Evolutionary conservation across 2,797 vertebrate genomes (phyloP), one percentile per base, ranked within the genome.

Genomic region (Sphenodon punctatus): DNA sequence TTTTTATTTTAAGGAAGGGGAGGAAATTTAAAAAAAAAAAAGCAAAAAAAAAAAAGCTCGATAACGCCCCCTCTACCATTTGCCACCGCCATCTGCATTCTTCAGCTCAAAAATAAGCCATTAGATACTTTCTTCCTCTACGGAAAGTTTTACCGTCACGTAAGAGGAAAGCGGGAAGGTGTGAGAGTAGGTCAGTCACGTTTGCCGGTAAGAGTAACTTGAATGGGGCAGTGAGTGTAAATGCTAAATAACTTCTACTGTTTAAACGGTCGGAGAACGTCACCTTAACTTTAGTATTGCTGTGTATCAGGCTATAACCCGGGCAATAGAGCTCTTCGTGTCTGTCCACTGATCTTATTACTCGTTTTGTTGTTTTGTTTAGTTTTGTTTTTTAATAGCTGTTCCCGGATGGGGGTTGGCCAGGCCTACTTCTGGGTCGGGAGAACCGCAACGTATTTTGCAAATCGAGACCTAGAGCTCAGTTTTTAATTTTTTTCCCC

Each of bases 31-130:
- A n/a, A n/a, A n/a, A n/a, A n/a, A n/a, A n/a, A n/a, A n/a, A n/a
- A n/a, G n/a, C n/a, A n/a, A n/a, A n/a, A n/a, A n/a, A n/a, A 75
- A 82, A 90, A 92, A 90, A 88, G 85, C 87, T 76, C 82, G 78
- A 79, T 42, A 41, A 25, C 36, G 60, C 78, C 76, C 76, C 63
- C 43, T 41, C 49, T 53, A 30, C 22, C 55, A 30, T 53, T 79
- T 72, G 43, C 77, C 74, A 23, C 70, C 46, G 51, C 56, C 3
- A 11, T 76, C 86, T 82, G 70, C 87, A 80, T 87, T 32, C 64
- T 84, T 87, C 90, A 87, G 84, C 84, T 70, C 88, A 85, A 69
- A 86, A 76, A 73, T 68, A 78, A 89, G 91, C 84, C 85, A 84
- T 87, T 88, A 43, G 53, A 53, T 85, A 78, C 84, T 80, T 82